These are phyloP conservation scores for Sus cebifrons DNA, from an alignment of 2,797 vertebrate genomes.

Conservation along the genomic window DNA sequence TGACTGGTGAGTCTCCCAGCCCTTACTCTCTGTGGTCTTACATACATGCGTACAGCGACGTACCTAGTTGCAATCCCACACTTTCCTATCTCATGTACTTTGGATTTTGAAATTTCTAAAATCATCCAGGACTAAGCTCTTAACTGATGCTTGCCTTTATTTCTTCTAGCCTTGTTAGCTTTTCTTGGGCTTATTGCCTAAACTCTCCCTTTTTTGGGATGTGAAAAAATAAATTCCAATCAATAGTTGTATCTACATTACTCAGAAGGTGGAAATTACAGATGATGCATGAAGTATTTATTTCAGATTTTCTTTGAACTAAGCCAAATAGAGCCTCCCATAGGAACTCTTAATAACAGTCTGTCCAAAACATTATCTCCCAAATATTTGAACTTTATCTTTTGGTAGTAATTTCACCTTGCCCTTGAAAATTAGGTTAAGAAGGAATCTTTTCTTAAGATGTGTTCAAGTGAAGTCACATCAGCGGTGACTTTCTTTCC, in stretches of 20 bases:
- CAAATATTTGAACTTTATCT: conserved; percentile 62
- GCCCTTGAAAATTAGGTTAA: conserved; percentile 74
- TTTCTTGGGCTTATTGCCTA: conserved; percentile 67
- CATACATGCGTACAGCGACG: not conserved
- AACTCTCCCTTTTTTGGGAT: conserved; percentile 42
- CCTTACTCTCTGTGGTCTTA: not conserved
- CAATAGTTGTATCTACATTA: conserved; percentile 50
- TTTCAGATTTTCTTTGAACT: conserved; percentile 68
- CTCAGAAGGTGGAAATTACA: conserved; percentile 64
- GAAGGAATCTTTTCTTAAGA: conserved; percentile 84
- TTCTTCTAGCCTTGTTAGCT: conserved; percentile 73
- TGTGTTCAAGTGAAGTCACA: conserved; percentile 83
- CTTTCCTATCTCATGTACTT: conserved; percentile 52
- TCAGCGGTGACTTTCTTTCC: conserved; percentile 72
- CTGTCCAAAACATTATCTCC: not conserved
- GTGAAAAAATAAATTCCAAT: conserved; percentile 66
- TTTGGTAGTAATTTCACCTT: conserved; percentile 79
- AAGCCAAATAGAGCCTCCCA: conserved; percentile 46
- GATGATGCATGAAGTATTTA: conserved; percentile 71
- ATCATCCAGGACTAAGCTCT: conserved; percentile 30
- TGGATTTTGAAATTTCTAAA: conserved; percentile 22
- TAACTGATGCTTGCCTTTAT: not conserved
- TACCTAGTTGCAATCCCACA: conserved; percentile 60
- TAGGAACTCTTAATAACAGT: conserved; percentile 24
- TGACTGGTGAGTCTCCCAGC: conserved; percentile 75